Percentiles rank a stretch among this genome's conserved stretches.
Evolutionary conservation across 2,888 invertebrate genomes (phyloP).

Genomic region (Notodonta dromedarius): DNA sequence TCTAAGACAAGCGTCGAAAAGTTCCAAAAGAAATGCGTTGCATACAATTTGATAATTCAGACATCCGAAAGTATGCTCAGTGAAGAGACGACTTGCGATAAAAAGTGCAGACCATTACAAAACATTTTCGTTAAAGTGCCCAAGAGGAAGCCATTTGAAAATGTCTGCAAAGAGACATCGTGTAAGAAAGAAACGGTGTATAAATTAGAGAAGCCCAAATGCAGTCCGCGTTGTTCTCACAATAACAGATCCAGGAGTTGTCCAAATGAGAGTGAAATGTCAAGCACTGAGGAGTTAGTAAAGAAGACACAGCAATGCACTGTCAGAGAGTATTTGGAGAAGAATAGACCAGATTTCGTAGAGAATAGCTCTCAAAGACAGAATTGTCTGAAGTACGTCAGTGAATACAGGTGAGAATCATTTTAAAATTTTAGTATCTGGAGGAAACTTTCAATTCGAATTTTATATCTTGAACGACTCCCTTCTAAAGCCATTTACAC

Average conservation of each 20-base stretch:
- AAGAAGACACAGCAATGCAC: constrained; percentile 63
- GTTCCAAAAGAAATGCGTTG: constrained; percentile 65
- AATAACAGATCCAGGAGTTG: constrained; percentile 58
- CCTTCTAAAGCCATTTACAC: no score
- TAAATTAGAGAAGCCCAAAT: constrained; percentile 52
- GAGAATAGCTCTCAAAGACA: constrained; percentile 64
- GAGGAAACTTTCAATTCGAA: no score
- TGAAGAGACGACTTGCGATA: constrained; percentile 54
- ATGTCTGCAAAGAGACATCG: constrained; percentile 50
- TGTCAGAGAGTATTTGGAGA: constrained; percentile 88
- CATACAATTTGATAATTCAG: constrained; percentile 77
- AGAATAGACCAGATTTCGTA: constrained; percentile 89
- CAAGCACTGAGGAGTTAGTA: constrained; percentile 62
- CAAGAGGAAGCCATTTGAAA: constrained; percentile 43
- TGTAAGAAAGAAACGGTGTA: constrained; percentile 57
- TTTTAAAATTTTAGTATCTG: not conserved
- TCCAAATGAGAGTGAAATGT: constrained; percentile 65
- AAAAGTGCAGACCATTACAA: constrained; percentile 51
- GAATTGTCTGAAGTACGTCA: constrained; percentile 65
- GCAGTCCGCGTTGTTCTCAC: constrained; percentile 40
- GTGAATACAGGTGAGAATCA: constrained; percentile 64
- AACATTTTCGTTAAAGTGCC: constrained; percentile 77
- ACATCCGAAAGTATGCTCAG: constrained; percentile 72
- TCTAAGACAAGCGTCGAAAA: constrained; percentile 56
- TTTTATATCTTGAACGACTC: no score